phyloP scores from a whole-genome alignment of 1,140 invertebrate genomes.

The Trachymyrmex septentrionalis region DNA sequence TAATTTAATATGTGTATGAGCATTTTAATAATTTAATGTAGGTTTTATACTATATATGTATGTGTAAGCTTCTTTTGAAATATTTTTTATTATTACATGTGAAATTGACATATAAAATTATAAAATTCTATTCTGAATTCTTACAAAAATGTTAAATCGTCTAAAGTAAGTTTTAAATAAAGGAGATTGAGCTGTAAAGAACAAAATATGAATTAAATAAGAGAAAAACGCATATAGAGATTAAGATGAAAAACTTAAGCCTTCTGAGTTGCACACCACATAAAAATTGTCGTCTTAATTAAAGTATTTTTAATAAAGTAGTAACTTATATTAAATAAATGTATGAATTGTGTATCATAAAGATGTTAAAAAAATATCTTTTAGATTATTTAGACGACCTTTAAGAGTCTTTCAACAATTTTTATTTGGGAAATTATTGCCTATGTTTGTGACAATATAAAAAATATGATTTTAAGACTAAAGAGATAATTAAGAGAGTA shows the following conservation, averaged over 20 bases:
- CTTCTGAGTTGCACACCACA: conserved; percentile 3
- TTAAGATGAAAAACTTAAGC: neutral
- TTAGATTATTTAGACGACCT: neutral
- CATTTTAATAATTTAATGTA: neutral
- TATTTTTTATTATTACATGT: neutral
- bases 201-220: neutral
- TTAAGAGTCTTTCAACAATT: neutral
- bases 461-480: neutral
- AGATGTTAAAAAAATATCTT: neutral
- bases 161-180: neutral
- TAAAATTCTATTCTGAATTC: neutral
- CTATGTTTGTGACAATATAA: neutral
- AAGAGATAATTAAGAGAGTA: conserved; percentile 22
- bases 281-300: neutral
- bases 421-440: neutral
- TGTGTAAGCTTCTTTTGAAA: neutral
- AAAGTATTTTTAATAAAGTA: too few relatives aligned
- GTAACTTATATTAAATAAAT: neutral
- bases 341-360: neutral
- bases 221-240: neutral
- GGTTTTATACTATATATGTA: neutral
- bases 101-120: neutral
- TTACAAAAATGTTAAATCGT: neutral
- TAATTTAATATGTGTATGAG: neutral
- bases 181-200: neutral